These are phyloP conservation scores for Cyclargus thomasi DNA, from an alignment of 1,140 invertebrate species.

Conservation along the genomic window DNA sequence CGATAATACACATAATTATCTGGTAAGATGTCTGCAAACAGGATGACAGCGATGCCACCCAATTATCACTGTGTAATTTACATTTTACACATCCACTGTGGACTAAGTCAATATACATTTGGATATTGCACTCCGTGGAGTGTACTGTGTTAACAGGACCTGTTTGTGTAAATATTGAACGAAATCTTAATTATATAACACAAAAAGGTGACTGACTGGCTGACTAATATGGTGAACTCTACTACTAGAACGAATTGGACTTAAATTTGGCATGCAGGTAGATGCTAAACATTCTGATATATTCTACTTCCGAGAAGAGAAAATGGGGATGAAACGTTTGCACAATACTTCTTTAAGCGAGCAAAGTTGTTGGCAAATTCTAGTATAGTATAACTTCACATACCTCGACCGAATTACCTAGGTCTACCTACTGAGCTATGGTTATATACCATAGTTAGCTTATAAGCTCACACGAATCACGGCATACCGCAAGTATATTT, in stretches of 20 bases:
- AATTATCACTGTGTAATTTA: neutral
- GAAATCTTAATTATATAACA: neutral
- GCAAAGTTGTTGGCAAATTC: no score
- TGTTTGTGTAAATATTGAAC: neutral
- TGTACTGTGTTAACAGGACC: neutral
- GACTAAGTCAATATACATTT: neutral
- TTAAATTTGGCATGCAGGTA: no score
- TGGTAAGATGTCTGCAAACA: constrained; percentile 6
- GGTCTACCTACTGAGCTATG: neutral
- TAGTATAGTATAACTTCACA: no score
- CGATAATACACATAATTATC: neutral
- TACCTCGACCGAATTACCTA: no score
- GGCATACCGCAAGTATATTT: neutral
- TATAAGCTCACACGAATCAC: neutral
- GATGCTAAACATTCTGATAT: no score
- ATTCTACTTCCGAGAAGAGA: no score
- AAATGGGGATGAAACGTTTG: no score
- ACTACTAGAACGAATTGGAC: no score
- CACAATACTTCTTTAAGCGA: no score
- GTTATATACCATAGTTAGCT: no score
- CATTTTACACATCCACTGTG: constrained; percentile 8
- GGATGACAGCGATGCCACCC: neutral
- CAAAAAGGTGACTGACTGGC: no score
- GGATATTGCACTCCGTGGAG: neutral
- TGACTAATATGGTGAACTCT: no score